These are phyloP conservation scores for Potorous gilbertii DNA, from an alignment of 2,797 vertebrate species.

Conservation along the genomic window DNA sequence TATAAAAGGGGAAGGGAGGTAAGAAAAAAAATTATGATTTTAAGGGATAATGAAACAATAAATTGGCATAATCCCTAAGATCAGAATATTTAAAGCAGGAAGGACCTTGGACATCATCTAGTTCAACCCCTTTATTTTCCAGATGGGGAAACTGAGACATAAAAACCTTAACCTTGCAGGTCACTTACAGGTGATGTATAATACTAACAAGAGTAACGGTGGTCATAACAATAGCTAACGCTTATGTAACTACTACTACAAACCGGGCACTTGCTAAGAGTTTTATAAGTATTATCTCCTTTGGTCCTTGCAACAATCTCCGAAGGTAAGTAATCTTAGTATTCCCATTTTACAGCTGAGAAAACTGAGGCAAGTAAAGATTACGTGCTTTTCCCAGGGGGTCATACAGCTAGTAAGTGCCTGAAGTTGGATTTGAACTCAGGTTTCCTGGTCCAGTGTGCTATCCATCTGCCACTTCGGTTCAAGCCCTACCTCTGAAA, in stretches of 20 bases:
- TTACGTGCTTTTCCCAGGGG: neutral
- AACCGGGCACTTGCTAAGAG: neutral
- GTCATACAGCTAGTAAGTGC: neutral
- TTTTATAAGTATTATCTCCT: neutral
- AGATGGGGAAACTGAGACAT: neutral
- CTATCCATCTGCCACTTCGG: neutral
- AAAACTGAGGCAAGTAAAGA: neutral
- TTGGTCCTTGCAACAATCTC: neutral
- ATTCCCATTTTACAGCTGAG: neutral
- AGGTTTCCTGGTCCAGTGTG: neutral
- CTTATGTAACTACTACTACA: neutral
- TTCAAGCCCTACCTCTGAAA: neutral
- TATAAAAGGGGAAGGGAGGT: neutral
- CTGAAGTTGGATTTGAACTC: neutral
- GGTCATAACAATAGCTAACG: neutral
- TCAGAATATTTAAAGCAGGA: neutral
- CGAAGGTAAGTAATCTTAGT: neutral
- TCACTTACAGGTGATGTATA: neutral
- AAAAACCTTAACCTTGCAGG: neutral
- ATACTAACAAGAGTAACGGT: neutral
- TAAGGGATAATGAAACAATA: neutral
- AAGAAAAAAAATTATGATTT: conserved; percentile 30
- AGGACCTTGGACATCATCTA: neutral
- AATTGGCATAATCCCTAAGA: neutral
- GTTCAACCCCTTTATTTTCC: neutral